phyloP scores from a whole-genome alignment of 2,888 invertebrate species.

The Teleiodes luculella region DNA sequence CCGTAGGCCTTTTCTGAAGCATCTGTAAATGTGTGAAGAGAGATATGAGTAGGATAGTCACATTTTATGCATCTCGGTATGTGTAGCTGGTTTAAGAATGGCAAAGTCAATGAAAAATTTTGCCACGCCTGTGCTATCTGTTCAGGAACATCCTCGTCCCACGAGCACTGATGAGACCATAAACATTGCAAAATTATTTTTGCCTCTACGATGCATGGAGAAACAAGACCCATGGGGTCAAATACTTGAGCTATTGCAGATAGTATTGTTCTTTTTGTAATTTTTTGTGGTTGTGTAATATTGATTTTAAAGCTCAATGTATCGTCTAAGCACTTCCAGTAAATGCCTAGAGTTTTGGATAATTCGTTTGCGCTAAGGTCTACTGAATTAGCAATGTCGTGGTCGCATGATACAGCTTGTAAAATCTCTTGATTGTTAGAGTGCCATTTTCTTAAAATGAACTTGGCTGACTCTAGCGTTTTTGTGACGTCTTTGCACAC shows the following conservation, averaged over 20 bases:
- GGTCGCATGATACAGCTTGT: background rate
- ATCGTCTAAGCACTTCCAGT: background rate
- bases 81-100: constrained; percentile 6
- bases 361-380: background rate
- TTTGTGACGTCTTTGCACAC: background rate
- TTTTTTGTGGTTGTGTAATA: background rate
- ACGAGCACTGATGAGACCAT: constrained; percentile 17
- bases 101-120: constrained; percentile 1
- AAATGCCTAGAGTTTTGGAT: background rate
- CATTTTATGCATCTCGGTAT: constrained; percentile 11
- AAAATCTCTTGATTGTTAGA: constrained; percentile 16
- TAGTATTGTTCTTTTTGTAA: constrained; percentile 7
- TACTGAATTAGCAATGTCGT: background rate
- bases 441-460: constrained; percentile 16
- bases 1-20: constrained; percentile 14
- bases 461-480: constrained; percentile 17
- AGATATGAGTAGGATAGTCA: background rate
- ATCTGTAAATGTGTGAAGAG: constrained; percentile 15
- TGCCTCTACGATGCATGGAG: constrained; percentile 18
- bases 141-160: constrained; percentile 16
- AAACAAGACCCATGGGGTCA: constrained; percentile 19
- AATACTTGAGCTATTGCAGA: constrained; percentile 10
- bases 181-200: constrained; percentile 23
- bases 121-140: constrained; percentile 7
- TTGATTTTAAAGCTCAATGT: background rate